Base-by-base conservation (phyloP, 2,113 vertebrate genomes). In the Perca fluviatilis region DNA sequence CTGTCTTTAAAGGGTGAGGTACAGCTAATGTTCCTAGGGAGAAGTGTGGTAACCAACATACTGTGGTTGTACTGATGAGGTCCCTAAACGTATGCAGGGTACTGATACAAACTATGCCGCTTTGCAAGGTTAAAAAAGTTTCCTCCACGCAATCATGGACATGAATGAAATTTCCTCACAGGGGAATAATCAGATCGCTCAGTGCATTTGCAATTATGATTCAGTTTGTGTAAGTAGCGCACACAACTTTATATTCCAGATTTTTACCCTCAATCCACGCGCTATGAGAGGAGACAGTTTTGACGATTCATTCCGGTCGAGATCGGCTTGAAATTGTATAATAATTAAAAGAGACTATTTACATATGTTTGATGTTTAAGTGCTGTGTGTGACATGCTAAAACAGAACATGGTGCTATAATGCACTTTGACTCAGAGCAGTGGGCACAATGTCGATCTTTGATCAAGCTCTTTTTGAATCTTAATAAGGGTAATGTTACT, bases 111-210 rank as follows among this genome's bases (percentile, higher is more conserved):
- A 77, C 61, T 70, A 65, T 56, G 18, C 50, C 46, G 15, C 77
- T 72, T 75, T 76, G 64, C 49, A 19, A 73, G 10, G 40, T 70
- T 85, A 49, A 6, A 69, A 80, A 88, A 80, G 67, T 66, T 86
- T 84, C 70, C 81, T 77, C 33, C 19, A 50, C 9, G 75, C 83
- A 93, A 80, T 91, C 85, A 84, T 58, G 43, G 57, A 51, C 57
- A 21, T 81, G 87, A 90, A 63, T 79, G 88, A 85, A 85, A 77
- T 90, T 86, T 86, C 90, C 92, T 92, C 91, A 74, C 91, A 12
- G 50, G 92, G 88, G 92, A 91, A 78, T 90, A 91, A 92, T 90
- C 92, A 91, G 62, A 87, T 85, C 53, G 58, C 46, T 74, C 70
- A 72, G 53, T 14, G 80, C 83, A 46, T 77, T 68, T 79, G 71